Evolutionary conservation across 2,888 invertebrate species (phyloP), one percentile per base, ranked within the genome.

Genomic region (Neoascia interrupta): DNA sequence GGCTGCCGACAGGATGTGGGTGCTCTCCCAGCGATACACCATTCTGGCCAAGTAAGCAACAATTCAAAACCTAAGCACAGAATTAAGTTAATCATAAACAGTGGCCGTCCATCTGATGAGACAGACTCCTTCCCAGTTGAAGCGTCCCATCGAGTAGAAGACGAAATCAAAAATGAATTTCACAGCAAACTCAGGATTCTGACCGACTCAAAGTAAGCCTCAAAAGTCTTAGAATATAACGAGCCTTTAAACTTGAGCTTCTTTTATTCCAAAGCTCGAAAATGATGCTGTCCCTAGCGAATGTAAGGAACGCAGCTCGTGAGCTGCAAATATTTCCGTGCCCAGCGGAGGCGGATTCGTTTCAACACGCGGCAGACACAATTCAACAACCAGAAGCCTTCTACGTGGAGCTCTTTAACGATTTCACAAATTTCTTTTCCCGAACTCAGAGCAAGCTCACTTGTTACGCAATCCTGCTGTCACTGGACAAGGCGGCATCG

Each of bases 151-250:
- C 18, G 6, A 4, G 13, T 60, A 1, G 61, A 79, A 3, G 43
- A 61, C 3, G 73, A 73, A 23, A 43, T 79, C 1, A 36, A 8
- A 26, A 41, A 21, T 3, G 66, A 68, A 1, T 79, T 73, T n/a
- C 10, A 54, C 19, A 1, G 1, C 1, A 60, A 73, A 19, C 36
- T 31, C 1, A 10, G 11, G 4, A 6, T 19, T 1, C 41, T 79
- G 6, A 3, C 37, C 3, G 41, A 31, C 6, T 66, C 51, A 4
- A 79, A 68, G 79, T 79, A 49, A 61, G 56, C 16, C 43, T 36
- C 4, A 10, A 8, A 28, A 3, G 4, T n/a, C n/a, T n/a, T n/a
- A n/a, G n/a, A n/a, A n/a, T n/a, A n/a, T n/a, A n/a, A n/a, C n/a
- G n/a, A n/a, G n/a, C n/a, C 5, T 21, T 0, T 3, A 11, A 2